Evolutionary conservation across 1,140 invertebrate genomes (phyloP).

Genomic region (Hirudo medicinalis): DNA sequence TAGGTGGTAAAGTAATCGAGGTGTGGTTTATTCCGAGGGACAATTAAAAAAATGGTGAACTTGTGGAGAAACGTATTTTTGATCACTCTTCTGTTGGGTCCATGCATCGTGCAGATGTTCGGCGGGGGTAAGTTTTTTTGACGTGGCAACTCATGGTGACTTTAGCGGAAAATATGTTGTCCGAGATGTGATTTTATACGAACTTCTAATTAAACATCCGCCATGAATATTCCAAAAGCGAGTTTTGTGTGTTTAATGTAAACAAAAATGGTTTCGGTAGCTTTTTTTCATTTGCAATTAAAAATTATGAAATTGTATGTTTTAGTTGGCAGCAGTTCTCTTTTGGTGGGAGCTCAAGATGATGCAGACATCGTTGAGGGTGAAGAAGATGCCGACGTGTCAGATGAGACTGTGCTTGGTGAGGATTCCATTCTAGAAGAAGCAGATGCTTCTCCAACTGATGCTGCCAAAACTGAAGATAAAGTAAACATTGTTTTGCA

Average conservation of each 20-base stretch:
- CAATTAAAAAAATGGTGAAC: not conserved
- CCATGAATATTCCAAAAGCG: no score
- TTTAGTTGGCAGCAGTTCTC: constrained; percentile 1
- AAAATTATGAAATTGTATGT: not conserved
- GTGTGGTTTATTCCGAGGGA: not conserved
- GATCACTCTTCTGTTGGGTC: not conserved
- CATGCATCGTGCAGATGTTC: constrained; percentile 10
- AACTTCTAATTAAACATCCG: not conserved
- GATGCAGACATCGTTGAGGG: constrained; percentile 3
- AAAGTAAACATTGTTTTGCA: constrained; percentile 2
- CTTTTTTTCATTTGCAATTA: not conserved
- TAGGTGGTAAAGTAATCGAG: not conserved
- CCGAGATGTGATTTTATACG: not conserved
- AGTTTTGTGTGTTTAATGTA: not conserved
- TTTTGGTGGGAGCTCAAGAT: constrained; percentile 6
- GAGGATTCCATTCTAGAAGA: not conserved
- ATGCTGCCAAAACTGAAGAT: constrained; percentile 7
- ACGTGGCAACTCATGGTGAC: not conserved
- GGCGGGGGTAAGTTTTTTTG: constrained; percentile 5
- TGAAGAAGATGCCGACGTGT: constrained; percentile 12
- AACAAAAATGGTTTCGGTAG: not conserved
- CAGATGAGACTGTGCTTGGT: not conserved
- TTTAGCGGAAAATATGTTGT: no score
- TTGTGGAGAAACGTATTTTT: constrained; percentile 9
- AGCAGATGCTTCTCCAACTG: not conserved